Percentiles rank a stretch among this genome's conserved stretches.
phyloP scores from a whole-genome alignment of 2,797 vertebrate species.

The Lutra lutra region DNA sequence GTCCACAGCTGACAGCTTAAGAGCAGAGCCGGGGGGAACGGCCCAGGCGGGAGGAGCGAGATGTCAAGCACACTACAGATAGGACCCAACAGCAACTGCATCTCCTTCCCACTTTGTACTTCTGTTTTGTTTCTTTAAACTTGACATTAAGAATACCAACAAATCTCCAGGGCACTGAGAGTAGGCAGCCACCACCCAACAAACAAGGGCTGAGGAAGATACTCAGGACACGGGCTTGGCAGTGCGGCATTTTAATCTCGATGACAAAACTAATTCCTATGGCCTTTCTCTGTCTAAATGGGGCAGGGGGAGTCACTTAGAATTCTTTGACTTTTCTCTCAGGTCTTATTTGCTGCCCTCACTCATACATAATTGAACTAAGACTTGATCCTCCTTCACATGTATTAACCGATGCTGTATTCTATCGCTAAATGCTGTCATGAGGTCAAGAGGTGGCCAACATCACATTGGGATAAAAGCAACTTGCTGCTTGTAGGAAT shows the following conservation, averaged over 20 bases:
- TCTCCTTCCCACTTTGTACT: conserved; percentile 57
- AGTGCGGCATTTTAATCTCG: neutral
- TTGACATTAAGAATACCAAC: neutral
- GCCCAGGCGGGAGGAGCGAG: conserved; percentile 11
- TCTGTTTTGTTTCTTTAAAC: neutral
- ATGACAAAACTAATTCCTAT: neutral
- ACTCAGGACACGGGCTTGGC: neutral
- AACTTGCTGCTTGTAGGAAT: conserved; percentile 37
- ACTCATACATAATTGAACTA: neutral
- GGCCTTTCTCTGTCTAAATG: conserved; percentile 1
- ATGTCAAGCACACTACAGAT: conserved; percentile 64
- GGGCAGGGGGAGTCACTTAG: neutral
- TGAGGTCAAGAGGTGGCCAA: neutral
- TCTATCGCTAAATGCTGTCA: neutral
- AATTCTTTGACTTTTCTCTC: neutral
- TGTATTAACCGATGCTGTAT: neutral
- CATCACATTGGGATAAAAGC: conserved; percentile 29
- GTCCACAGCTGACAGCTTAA: conserved; percentile 80
- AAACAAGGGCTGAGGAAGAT: neutral
- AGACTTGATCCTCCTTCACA: neutral
- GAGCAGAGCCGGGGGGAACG: neutral
- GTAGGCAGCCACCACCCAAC: neutral
- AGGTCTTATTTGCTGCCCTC: neutral
- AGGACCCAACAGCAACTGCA: conserved; percentile 64
- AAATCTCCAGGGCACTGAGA: neutral